phyloP scores from a whole-genome alignment of 1,140 invertebrate species.

The Lysiphlebus fabarum region DNA sequence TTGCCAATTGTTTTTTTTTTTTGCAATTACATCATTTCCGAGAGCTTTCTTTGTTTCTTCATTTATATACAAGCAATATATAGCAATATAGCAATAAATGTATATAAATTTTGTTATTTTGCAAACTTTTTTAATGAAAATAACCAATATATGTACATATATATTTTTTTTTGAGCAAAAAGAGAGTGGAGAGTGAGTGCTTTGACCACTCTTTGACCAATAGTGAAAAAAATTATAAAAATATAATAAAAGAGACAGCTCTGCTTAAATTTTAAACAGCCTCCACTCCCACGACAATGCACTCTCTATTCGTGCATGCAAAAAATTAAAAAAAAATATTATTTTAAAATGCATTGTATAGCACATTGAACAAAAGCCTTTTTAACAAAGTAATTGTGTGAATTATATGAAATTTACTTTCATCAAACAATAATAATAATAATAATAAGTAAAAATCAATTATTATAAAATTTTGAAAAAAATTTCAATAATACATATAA shows the following conservation, averaged over 20 bases:
- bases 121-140: too few relatives aligned
- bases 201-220: too few relatives aligned
- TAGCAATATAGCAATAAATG: too few relatives aligned
- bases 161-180: too few relatives aligned
- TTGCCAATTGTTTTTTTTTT: slow-evolving; percentile 24
- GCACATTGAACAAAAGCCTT: slow-evolving; percentile 25
- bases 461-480: not conserved
- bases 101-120: too few relatives aligned
- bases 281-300: slow-evolving; percentile 50
- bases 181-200: not conserved
- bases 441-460: not conserved
- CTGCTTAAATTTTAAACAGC: slow-evolving; percentile 47
- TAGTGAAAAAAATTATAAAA: too few relatives aligned
- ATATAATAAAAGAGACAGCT: slow-evolving; percentile 17
- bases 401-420: slow-evolving; percentile 29
- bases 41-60: not conserved
- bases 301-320: slow-evolving; percentile 17
- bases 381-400: slow-evolving; percentile 33
- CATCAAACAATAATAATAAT: not conserved
- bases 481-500: too few relatives aligned
- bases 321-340: slow-evolving; percentile 23
- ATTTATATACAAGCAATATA: too few relatives aligned
- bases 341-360: slow-evolving; percentile 41
- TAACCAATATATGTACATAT: too few relatives aligned
- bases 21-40: slow-evolving; percentile 21